A percentile compares a stretch with the other conserved stretches of the same genome.
These are phyloP conservation scores for Tachina fera DNA, from an alignment of 2,888 invertebrate species.

Conservation along the genomic window DNA sequence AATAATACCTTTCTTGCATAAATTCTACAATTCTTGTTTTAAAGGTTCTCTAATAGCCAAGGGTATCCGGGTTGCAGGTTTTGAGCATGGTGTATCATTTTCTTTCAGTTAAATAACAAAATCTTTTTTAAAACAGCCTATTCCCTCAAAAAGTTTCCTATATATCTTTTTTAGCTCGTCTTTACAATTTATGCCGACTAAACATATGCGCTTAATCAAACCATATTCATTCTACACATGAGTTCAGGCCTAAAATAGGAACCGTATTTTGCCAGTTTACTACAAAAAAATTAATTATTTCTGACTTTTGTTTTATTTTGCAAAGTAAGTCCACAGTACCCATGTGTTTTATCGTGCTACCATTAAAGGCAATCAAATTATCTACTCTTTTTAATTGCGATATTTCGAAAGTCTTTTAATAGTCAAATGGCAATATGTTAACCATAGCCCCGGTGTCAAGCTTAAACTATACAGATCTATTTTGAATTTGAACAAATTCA, in stretches of 20 bases:
- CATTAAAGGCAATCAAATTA: constrained; percentile 60
- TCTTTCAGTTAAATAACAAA: constrained; percentile 50
- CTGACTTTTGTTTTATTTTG: constrained; percentile 22
- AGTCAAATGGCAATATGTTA: constrained; percentile 40
- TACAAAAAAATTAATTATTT: constrained; percentile 50
- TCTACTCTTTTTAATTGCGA: not conserved
- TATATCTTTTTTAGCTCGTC: not conserved
- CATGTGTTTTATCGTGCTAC: constrained; percentile 31
- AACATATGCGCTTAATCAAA: constrained; percentile 51
- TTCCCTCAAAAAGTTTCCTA: not conserved
- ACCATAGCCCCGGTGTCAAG: constrained; percentile 51
- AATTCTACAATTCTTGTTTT: constrained; percentile 16
- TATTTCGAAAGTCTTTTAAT: constrained; percentile 4
- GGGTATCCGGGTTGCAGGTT: constrained; percentile 41
- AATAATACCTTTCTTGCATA: constrained; percentile 47
- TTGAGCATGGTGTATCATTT: constrained; percentile 43
- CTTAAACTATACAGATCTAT: constrained; percentile 35
- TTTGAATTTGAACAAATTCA: constrained; percentile 39
- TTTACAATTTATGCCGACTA: not conserved
- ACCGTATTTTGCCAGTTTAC: constrained; percentile 14
- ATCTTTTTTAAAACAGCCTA: constrained; percentile 3
- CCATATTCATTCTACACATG: constrained; percentile 47
- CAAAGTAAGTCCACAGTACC: constrained; percentile 25
- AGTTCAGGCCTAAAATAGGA: constrained; percentile 43
- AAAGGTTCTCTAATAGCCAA: constrained; percentile 38